phyloP scores from a whole-genome alignment of 2,888 invertebrate genomes.

The Clusia tigrina region DNA sequence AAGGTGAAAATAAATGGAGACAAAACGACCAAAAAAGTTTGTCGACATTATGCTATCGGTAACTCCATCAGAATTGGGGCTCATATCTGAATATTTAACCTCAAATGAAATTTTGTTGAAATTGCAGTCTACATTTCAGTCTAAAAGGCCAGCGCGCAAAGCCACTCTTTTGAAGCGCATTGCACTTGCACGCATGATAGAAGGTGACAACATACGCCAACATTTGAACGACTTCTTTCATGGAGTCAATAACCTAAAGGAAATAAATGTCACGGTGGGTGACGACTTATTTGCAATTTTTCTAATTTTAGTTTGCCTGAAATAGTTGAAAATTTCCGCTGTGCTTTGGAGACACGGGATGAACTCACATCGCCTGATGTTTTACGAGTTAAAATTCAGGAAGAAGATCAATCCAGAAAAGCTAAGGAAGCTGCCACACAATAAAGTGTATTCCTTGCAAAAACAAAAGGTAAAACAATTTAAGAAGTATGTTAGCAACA shows the following conservation, averaged over 20 bases:
- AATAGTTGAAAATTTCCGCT: neutral
- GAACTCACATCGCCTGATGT: neutral
- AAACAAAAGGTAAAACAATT: neutral
- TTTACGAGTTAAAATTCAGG: neutral
- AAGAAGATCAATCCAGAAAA: neutral
- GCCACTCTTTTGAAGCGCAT: slow-evolving; percentile 13
- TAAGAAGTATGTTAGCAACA: too few relatives aligned
- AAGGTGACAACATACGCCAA: neutral
- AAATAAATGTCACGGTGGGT: slow-evolving; percentile 18
- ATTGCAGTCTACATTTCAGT: slow-evolving; percentile 14
- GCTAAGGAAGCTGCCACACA: neutral
- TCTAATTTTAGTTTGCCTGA: neutral
- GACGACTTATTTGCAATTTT: neutral
- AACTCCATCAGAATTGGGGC: slow-evolving; percentile 1
- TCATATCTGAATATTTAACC: neutral
- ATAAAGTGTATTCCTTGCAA: neutral
- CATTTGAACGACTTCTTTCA: slow-evolving; percentile 23
- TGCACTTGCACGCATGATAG: slow-evolving; percentile 11
- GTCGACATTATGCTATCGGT: slow-evolving; percentile 1
- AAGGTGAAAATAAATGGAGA: slow-evolving; percentile 59
- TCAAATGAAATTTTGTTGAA: slow-evolving; percentile 26
- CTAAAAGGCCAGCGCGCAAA: slow-evolving; percentile 20
- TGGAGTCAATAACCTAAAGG: slow-evolving; percentile 20
- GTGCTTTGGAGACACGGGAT: neutral
- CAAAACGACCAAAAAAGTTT: neutral